Conservation (phyloP, 2,797 vertebrate species). For the Alca torda region DNA sequence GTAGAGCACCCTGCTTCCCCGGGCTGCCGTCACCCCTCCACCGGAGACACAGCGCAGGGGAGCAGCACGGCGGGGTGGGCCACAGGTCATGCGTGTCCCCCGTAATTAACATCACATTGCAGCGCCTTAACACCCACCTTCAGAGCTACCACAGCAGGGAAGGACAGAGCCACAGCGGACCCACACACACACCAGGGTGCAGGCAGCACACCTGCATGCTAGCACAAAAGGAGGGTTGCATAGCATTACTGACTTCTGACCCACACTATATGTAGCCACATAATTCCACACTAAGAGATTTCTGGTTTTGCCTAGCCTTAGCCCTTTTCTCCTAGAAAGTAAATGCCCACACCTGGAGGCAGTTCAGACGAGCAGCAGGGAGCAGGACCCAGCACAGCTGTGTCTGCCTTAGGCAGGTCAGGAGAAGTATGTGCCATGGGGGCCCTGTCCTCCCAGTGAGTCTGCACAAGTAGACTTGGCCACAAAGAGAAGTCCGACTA, state of each 20-base stretch:
- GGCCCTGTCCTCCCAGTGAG: background rate
- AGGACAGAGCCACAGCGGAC: background rate
- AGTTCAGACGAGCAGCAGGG: background rate
- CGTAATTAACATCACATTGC: fast-evolving
- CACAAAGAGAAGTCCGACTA: background rate
- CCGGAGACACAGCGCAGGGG: fast-evolving
- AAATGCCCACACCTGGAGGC: background rate
- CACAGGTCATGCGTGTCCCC: background rate
- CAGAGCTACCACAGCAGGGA: background rate
- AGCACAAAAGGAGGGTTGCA: fast-evolving
- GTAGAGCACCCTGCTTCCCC: background rate
- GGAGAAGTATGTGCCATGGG: too few species aligned
- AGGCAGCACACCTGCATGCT: fast-evolving
- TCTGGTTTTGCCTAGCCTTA: fast-evolving
- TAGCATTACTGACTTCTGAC: fast-evolving
- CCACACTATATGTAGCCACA: fast-evolving
- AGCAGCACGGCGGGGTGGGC: background rate
- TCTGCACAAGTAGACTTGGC: too few species aligned
- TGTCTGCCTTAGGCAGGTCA: fast-evolving
- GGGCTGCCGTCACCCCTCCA: background rate
- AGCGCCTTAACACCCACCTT: fast-evolving
- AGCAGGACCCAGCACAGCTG: background rate
- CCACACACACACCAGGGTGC: fast-evolving
- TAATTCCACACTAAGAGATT: fast-evolving
- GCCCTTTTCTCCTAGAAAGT: background rate